phyloP scores from a whole-genome alignment of 2,113 vertebrate species.

The Corydoras sp. region DNA sequence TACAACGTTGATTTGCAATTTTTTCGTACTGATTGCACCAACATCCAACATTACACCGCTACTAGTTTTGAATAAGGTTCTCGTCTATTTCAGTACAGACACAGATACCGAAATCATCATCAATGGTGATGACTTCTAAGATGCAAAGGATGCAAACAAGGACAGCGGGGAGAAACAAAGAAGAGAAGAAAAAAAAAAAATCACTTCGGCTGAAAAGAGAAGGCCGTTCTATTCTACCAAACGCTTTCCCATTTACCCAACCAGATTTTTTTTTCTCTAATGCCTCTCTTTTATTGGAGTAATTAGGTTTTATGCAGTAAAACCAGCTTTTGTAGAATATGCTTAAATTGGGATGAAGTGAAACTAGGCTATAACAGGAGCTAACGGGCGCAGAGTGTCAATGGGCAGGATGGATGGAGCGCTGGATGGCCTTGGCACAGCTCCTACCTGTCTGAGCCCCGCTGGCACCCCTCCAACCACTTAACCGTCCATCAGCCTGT shows the following conservation, averaged over 20 bases:
- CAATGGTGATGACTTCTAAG: no score
- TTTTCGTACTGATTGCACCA: no score
- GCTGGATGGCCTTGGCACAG: constrained; percentile 44
- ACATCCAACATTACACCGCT: no score
- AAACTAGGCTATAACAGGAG: constrained; percentile 44
- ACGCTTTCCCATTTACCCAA: constrained; percentile 15
- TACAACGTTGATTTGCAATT: no score
- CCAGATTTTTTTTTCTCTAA: constrained; percentile 26
- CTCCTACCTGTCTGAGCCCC: constrained; percentile 48
- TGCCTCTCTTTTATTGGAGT: constrained; percentile 37
- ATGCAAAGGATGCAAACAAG: no score
- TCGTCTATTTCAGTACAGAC: no score
- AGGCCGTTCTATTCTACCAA: constrained; percentile 1
- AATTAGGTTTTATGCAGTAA: constrained; percentile 45
- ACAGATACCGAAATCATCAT: no score
- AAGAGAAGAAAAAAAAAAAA: no score
- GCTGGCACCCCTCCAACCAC: constrained; percentile 46
- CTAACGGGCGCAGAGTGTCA: constrained; percentile 51
- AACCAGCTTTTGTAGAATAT: constrained; percentile 42
- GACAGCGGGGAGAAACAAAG: no score
- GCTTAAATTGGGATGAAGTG: constrained; percentile 39
- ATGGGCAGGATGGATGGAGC: constrained; percentile 43
- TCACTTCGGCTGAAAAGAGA: no score
- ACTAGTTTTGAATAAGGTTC: no score
- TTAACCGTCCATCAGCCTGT: constrained; percentile 37